Evolutionary conservation across 2,797 vertebrate species (phyloP).

Genomic region (Anolis apletophallus): DNA sequence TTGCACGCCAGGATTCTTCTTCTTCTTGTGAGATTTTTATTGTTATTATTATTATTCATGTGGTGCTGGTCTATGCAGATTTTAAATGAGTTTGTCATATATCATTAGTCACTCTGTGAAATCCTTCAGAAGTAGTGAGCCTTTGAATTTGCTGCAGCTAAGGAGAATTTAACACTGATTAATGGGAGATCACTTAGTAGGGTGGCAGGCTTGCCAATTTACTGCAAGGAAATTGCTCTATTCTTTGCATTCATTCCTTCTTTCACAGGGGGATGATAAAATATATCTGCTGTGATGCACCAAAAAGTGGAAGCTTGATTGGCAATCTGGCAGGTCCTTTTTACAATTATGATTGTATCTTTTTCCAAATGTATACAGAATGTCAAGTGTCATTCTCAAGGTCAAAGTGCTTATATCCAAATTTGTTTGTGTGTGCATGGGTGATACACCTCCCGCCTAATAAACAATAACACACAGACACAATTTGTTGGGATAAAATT

Average conservation of each 20-base stretch:
- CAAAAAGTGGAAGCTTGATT: constrained; percentile 68
- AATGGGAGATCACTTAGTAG: constrained; percentile 92
- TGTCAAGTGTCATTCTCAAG: constrained; percentile 76
- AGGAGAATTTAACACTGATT: constrained; percentile 91
- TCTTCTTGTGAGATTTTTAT: not conserved
- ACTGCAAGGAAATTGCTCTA: constrained; percentile 90
- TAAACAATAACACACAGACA: too few relatives aligned
- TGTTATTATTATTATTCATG: constrained; percentile 57
- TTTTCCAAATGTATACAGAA: constrained; percentile 74
- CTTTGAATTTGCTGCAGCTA: constrained; percentile 85
- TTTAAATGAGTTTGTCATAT: constrained; percentile 89
- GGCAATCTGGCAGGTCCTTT: constrained; percentile 75
- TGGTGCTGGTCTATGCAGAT: constrained; percentile 83
- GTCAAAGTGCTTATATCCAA: constrained; percentile 49
- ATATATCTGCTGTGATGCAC: constrained; percentile 75
- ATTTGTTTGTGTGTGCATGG: too few relatives aligned
- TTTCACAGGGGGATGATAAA: constrained; percentile 77
- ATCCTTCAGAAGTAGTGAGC: constrained; percentile 88
- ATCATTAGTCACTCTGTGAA: constrained; percentile 91
- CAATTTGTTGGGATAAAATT: too few relatives aligned
- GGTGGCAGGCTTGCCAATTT: constrained; percentile 95
- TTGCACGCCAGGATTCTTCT: constrained; percentile 57
- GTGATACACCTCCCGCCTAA: too few relatives aligned
- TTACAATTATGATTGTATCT: constrained; percentile 81
- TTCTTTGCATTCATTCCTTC: constrained; percentile 86